Base-by-base conservation (phyloP, 1,140 invertebrate species). In the Lutraria rhynchaena region DNA sequence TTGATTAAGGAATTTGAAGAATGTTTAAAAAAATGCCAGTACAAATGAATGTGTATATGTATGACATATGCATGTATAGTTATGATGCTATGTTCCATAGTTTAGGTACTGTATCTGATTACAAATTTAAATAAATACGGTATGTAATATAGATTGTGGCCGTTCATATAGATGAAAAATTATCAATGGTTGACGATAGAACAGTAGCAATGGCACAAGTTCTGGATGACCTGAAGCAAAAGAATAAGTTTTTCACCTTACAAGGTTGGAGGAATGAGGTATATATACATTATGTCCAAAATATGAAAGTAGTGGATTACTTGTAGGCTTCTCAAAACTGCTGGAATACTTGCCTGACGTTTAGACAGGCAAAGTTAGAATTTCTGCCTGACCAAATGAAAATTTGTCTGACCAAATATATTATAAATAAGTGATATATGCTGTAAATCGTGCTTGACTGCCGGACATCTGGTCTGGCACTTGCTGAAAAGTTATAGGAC, bases 201-300 rank as follows among this genome's bases (percentile, higher is more conserved):
- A 96, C 95, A 78, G 94, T 94, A 63, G 94, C 95, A 87, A 93
- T 98, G n/a, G 96, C 96, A 78, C 93, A 95, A 89, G 95, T 98
- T 49, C 93, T 98, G 70, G 94, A 94, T 87, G 94, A 96, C 91
- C 93, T 97, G 88, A 93, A 95, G 73, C 91, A 92, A 3, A 94
- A 95, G 87, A 93, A 94, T 83, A 91, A 94, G 76, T 95, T 96
- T 86, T 89, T 94, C 22, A 95, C 95, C 5, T 92, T 98, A 1
- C 95, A 95, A 89, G 97, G 97, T 5, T 98, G 97, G 97, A 94
- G 97, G 90, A 95, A 98, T 93, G 97, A 98, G 94, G 95, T 96
- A 92, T n/a, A n/a, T n/a, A n/a, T n/a, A n/a, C n/a, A n/a, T n/a
- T n/a, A n/a, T n/a, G n/a, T n/a, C n/a, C n/a, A n/a, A n/a, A n/a